Evolutionary conservation across 1,140 invertebrate species (phyloP).

Genomic region (Mycetomoellerius zeteki): DNA sequence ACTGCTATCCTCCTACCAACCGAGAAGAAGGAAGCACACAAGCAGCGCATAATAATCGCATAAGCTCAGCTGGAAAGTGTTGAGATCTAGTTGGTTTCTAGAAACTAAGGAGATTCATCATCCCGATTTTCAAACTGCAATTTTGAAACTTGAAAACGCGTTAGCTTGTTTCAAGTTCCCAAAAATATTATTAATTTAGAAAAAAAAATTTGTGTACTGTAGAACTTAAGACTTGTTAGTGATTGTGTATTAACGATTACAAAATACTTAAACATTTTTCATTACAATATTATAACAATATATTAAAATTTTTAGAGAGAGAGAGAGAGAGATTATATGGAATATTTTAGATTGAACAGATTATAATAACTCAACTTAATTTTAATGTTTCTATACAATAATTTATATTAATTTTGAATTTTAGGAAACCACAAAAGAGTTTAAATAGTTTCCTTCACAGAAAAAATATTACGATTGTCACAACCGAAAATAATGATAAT

Average conservation of each 20-base stretch:
- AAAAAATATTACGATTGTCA: too few relatives aligned
- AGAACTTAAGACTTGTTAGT: not conserved
- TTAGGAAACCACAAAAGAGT: not conserved
- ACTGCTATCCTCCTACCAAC: slow-evolving; percentile 42
- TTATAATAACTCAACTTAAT: not conserved
- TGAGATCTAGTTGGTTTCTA: slow-evolving; percentile 50
- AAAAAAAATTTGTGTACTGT: not conserved
- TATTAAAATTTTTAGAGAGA: not conserved
- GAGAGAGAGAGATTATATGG: not conserved
- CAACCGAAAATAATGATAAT: too few relatives aligned
- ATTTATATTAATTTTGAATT: not conserved
- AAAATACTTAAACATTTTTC: not conserved
- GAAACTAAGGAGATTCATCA: slow-evolving; percentile 55
- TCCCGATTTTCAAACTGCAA: slow-evolving; percentile 49
- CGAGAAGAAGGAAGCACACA: slow-evolving; percentile 47
- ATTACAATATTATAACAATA: slow-evolving; percentile 7
- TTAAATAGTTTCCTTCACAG: not conserved
- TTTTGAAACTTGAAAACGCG: slow-evolving; percentile 21
- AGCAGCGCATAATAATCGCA: slow-evolving; percentile 62
- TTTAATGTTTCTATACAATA: not conserved
- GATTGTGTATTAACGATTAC: not conserved
- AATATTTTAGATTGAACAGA: not conserved
- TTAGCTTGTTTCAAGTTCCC: not conserved
- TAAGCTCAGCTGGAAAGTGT: slow-evolving; percentile 59
- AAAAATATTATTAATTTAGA: slow-evolving; percentile 30